Percentiles rank a stretch among this genome's conserved stretches.
Evolutionary conservation across 2,113 vertebrate species (phyloP).

Genomic region (Gnathonemus echidnorhynchus): DNA sequence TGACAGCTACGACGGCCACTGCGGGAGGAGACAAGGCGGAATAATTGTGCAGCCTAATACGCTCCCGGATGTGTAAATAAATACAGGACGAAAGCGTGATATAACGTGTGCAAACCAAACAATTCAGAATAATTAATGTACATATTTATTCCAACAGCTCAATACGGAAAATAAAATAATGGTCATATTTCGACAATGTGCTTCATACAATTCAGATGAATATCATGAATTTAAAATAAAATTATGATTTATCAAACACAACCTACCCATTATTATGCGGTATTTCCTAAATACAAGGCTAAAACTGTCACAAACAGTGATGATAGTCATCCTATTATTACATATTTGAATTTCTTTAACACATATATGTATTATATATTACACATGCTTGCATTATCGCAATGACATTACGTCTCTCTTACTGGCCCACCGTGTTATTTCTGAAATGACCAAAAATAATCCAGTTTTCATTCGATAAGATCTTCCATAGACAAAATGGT

Average conservation of each 20-base stretch:
- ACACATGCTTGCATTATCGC: background rate
- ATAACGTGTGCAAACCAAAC: constrained; percentile 12
- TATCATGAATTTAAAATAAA: background rate
- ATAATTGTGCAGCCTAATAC: constrained; percentile 16
- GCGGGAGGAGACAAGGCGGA: constrained; percentile 19
- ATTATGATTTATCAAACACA: background rate
- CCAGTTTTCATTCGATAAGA: background rate
- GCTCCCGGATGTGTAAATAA: constrained; percentile 81
- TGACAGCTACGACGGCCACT: constrained; percentile 45
- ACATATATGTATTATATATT: background rate
- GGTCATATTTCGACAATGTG: background rate
- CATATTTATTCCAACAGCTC: background rate
- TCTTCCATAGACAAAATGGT: background rate
- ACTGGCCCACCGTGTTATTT: background rate
- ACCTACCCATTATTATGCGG: background rate
- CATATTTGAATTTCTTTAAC: background rate
- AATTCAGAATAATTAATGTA: background rate
- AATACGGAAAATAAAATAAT: background rate
- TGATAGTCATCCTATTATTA: background rate
- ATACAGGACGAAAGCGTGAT: constrained; percentile 50
- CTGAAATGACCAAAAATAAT: background rate
- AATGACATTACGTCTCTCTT: background rate
- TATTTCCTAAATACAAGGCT: background rate
- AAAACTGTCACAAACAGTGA: background rate
- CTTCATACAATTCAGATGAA: background rate